A percentile compares a stretch with the other conserved stretches of the same genome.
Conservation (phyloP, 30 jellyfish, hydroid and myxozoan genomes). For the Phacellophora camtschatica region DNA sequence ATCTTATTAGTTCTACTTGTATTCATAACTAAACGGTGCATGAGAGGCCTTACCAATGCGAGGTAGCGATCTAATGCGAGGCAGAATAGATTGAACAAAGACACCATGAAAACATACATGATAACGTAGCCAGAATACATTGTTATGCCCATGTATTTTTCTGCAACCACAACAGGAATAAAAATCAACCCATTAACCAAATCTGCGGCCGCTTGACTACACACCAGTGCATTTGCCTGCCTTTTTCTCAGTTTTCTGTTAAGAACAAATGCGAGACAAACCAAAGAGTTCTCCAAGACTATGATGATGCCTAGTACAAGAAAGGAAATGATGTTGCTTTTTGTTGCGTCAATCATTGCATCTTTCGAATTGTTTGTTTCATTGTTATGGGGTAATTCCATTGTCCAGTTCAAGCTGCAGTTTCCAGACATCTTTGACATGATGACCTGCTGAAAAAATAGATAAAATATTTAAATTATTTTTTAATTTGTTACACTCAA, state of each 20-base stretch:
- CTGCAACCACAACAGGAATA: conserved; percentile 57
- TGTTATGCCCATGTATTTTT: conserved; percentile 1
- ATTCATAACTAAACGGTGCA: conserved; percentile 71
- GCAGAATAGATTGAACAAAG: conserved; percentile 71
- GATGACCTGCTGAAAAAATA: neutral
- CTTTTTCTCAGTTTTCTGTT: conserved; percentile 59
- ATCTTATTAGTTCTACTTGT: conserved; percentile 62
- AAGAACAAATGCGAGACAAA: conserved; percentile 67
- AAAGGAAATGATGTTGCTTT: neutral
- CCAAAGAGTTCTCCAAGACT: conserved; percentile 49
- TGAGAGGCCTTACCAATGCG: conserved; percentile 81
- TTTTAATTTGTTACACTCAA: too few relatives aligned
- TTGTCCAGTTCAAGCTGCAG: neutral
- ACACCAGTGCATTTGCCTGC: conserved; percentile 80
- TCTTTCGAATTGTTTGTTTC: neutral
- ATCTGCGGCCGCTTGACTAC: conserved; percentile 89
- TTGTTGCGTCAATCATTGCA: neutral
- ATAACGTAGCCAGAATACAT: conserved; percentile 29
- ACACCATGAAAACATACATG: conserved; percentile 64
- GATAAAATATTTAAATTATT: too few relatives aligned
- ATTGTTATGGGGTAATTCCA: neutral
- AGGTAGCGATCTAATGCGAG: conserved; percentile 83
- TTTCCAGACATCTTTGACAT: neutral
- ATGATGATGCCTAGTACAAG: conserved; percentile 33
- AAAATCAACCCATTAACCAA: conserved; percentile 67